These are phyloP conservation scores for Andrena hattorfiana DNA, from an alignment of 2,888 invertebrate genomes.

Conservation along the genomic window DNA sequence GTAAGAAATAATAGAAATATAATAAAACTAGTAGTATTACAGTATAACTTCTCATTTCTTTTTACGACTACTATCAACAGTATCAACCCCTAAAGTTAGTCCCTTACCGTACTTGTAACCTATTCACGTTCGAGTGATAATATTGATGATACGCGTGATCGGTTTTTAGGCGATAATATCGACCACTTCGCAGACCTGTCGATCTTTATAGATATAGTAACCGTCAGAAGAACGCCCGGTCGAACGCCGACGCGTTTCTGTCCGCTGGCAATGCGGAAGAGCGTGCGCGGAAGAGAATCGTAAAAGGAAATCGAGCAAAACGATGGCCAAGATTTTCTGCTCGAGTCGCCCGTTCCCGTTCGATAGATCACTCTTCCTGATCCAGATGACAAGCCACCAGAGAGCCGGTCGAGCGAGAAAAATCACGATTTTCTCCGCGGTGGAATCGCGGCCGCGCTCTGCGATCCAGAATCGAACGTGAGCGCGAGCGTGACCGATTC, in stretches of 20 bases:
- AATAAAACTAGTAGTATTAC: no score
- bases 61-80: no score
- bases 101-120: no score
- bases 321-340: conserved; percentile 55
- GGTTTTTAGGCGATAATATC: background rate
- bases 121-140: background rate
- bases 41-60: no score
- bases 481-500: conserved; percentile 17
- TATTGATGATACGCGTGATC: background rate
- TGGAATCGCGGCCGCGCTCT: conserved; percentile 12
- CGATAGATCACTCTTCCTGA: conserved; percentile 65
- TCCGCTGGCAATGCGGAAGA: conserved; percentile 53
- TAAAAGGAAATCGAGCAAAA: conserved; percentile 48
- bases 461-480: conserved; percentile 25
- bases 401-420: conserved; percentile 43
- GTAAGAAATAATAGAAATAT: no score
- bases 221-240: background rate
- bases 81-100: no score
- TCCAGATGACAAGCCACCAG: conserved; percentile 42
- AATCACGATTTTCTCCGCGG: conserved; percentile 39
- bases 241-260: conserved; percentile 28
- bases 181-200: background rate
- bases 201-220: background rate
- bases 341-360: conserved; percentile 43
- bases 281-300: conserved; percentile 27